Base-by-base conservation (phyloP, 2,888 invertebrate genomes). In the Cremastinae sp. region DNA sequence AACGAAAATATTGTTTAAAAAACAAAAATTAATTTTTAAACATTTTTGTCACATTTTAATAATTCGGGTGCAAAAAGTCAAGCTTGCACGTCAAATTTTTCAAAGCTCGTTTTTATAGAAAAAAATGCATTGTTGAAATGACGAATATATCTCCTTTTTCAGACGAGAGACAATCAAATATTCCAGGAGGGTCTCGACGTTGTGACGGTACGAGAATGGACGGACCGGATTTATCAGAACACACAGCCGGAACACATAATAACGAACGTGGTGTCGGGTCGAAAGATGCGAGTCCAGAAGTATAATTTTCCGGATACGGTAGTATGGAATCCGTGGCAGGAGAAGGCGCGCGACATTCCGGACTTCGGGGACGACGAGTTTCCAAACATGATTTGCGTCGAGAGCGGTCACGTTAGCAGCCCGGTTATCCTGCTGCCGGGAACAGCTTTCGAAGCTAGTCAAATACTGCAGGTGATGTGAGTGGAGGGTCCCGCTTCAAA, bases 361-460 rank as follows among this genome's bases (percentile, higher is more conserved):
- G 98, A 98, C 91, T 97, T 98, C 90, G 98, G 97, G n/a, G 97
- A 98, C 90, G 97, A 97, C 86, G 98, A 98, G 90, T 98, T 96
- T 91, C 96, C 96, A 8, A 96, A 96, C 90, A 98, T 98, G 98
- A 93, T 98, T 82, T 98, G 98, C 90, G 96, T 98, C 78, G 98
- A 98, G 91, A 95, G 97, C 75, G 98, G 97, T 22, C 95, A 96
- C 85, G 97, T 98, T 18, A 95, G 95, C 80, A 93, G 95, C 85
- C 97, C 97, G 74, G 95, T 97, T 74, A 95, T 96, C 87, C 92
- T 98, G 81, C 91, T 96, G 86, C 97, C 97, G 74, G 96, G 97
- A 76, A 97, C 96, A 80, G 96, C 97, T 85, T 97, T 96, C 90
- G 97, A 97, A 91, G 96, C 96, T 85, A 96, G 96, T 90, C 96